phyloP scores from a whole-genome alignment of 2,888 invertebrate species.

The Chamaedrilus cognettii region DNA sequence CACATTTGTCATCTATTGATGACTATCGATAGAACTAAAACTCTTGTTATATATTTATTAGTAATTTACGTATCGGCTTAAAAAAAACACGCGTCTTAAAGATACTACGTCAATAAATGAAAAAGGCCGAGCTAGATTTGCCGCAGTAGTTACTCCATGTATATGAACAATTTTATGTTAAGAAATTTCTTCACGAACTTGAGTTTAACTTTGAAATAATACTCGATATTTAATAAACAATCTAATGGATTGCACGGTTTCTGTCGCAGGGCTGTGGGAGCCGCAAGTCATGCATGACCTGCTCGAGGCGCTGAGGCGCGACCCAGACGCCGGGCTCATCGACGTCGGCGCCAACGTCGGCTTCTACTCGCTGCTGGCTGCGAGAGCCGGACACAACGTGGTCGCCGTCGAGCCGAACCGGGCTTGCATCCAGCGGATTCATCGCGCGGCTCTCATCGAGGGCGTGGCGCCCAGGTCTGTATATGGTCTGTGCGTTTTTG shows the following conservation, averaged over 20 bases:
- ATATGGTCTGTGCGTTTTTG: too few relatives aligned
- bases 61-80: too few relatives aligned
- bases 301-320: slow-evolving; percentile 24
- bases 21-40: too few relatives aligned
- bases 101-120: too few relatives aligned
- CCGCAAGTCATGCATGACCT: slow-evolving; percentile 31
- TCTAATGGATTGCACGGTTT: too few relatives aligned
- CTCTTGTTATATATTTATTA: too few relatives aligned
- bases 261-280: slow-evolving; percentile 21
- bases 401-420: slow-evolving; percentile 36
- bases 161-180: background rate
- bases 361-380: slow-evolving; percentile 36
- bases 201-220: background rate
- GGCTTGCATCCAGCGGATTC: slow-evolving; percentile 28
- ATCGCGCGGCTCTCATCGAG: slow-evolving; percentile 24
- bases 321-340: slow-evolving; percentile 29
- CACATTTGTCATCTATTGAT: too few relatives aligned
- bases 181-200: background rate
- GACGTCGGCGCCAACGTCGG: slow-evolving; percentile 42
- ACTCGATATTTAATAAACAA: background rate
- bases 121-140: too few relatives aligned
- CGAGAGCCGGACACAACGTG: slow-evolving; percentile 33
- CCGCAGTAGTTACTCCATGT: background rate
- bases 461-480: background rate
- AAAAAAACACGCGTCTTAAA: too few relatives aligned